A percentile compares a stretch with the other conserved stretches of the same genome.
These are phyloP conservation scores for Solen grandis DNA, from an alignment of 1,140 invertebrate genomes.

Conservation along the genomic window DNA sequence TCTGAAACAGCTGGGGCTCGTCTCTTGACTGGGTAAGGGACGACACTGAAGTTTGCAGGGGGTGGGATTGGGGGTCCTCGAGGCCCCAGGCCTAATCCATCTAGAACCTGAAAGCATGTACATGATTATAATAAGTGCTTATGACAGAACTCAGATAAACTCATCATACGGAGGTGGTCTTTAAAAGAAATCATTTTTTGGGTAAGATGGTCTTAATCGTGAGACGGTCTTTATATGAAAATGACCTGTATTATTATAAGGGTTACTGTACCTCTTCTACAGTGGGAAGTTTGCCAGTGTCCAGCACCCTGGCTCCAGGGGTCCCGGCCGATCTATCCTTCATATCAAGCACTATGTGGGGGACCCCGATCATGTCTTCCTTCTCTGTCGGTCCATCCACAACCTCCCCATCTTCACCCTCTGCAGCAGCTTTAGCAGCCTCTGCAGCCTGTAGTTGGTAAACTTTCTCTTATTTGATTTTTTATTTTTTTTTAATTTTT, in stretches of 20 bases:
- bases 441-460: conserved; percentile 66
- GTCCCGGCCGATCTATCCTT: conserved; percentile 58
- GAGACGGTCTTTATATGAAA: too few species aligned
- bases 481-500: too few species aligned
- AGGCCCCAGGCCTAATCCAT: conserved; percentile 80
- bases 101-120: conserved; percentile 73
- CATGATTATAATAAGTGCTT: neutral
- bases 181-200: too few species aligned
- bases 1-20: conserved; percentile 73
- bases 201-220: too few species aligned
- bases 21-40: conserved; percentile 80
- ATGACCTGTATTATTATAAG: too few species aligned
- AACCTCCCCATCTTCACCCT: conserved; percentile 64
- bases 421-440: conserved; percentile 46
- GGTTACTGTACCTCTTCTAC: conserved; percentile 77
- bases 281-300: conserved; percentile 65
- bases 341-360: conserved; percentile 76
- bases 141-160: too few species aligned
- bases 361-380: conserved; percentile 73
- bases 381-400: conserved; percentile 63
- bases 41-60: conserved; percentile 77
- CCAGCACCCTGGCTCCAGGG: conserved; percentile 63
- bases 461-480: too few species aligned
- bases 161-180: too few species aligned
- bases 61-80: conserved; percentile 81